Base-by-base conservation (phyloP, 2,888 invertebrate species). In the Agriotes lineatus region DNA sequence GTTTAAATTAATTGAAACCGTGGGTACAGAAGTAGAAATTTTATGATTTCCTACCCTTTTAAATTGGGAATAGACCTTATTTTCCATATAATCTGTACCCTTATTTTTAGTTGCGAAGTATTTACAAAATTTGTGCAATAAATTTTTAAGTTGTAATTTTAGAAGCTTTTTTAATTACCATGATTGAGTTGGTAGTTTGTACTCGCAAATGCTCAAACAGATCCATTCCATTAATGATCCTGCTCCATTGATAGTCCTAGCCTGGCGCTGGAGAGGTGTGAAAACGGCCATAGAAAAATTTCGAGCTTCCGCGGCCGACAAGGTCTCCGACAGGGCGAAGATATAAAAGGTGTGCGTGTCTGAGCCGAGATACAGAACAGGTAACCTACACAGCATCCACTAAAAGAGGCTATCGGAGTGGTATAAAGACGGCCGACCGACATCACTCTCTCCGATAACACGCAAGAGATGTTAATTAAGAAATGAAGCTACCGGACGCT, bases 391-490 rank as follows among this genome's bases (percentile, higher is more conserved):
- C 79, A 79, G 74, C 75, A 75, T 77, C 75, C 65, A 73, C 78
- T 80, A 80, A 81, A 80, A 77, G 78, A 76, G 79, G 77, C 80
- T 81, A 82, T 81, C 81, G 67, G 74, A 78, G 75, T 79, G 76
- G 78, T 75, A 78, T 75, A 80, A 81, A 80, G 77, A 78, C 75
- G 77, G 74, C 80, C 79, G 79, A 79, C 77, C 78, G 79, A 79
- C 81, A 81, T 81, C 80, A 78, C 77, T 79, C 80, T 78, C 72
- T 48, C 73, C 75, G 81, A 82, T 82, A 82, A 81, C 82, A 81
- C 80, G 81, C 82, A 81, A 80, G 80, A 82, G 81, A 82, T 81
- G 82, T 82, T 82, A 82, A 82, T 82, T 82, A 82, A 82, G 82
- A 82, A 82, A 82, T 82, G 81, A 82, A 81, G 82, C 82, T 82